Conservation (phyloP, 2,113 vertebrate species). For the Rhynchomys soricoides region DNA sequence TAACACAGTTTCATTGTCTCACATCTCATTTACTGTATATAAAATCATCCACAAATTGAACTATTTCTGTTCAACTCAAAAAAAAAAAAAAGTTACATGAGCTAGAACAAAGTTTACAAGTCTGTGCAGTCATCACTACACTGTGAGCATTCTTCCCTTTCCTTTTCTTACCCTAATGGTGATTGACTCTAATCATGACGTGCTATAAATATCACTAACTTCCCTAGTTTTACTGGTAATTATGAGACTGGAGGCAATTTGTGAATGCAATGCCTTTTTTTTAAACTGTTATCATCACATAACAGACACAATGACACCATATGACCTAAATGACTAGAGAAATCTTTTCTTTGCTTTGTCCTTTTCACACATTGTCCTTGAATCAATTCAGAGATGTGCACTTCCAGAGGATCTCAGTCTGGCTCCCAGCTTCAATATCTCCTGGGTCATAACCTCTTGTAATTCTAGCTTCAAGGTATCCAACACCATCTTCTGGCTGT, state of each 20-base stretch:
- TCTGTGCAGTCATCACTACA: not conserved
- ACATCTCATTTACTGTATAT: not conserved
- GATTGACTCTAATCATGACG: not conserved
- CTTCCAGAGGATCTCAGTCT: not conserved
- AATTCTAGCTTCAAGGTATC: no score
- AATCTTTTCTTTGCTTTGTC: not conserved
- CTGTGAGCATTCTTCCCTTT: not conserved
- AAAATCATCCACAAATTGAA: not conserved
- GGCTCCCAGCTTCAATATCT: no score
- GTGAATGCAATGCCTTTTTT: not conserved
- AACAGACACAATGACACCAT: not conserved
- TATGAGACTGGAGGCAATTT: not conserved
- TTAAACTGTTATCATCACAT: not conserved
- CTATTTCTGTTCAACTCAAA: not conserved
- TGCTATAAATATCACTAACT: not conserved
- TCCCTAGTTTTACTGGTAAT: not conserved
- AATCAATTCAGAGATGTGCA: not conserved
- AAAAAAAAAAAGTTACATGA: not conserved
- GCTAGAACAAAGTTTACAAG: not conserved
- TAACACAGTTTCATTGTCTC: not conserved
- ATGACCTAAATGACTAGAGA: not conserved
- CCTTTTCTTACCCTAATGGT: not conserved
- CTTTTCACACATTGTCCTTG: not conserved
- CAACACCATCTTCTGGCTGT: not conserved
- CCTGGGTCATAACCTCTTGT: no score